Percentiles rank a stretch among this genome's conserved stretches.
Conservation (phyloP, 2,888 invertebrate species). For the Apoda limacodes region DNA sequence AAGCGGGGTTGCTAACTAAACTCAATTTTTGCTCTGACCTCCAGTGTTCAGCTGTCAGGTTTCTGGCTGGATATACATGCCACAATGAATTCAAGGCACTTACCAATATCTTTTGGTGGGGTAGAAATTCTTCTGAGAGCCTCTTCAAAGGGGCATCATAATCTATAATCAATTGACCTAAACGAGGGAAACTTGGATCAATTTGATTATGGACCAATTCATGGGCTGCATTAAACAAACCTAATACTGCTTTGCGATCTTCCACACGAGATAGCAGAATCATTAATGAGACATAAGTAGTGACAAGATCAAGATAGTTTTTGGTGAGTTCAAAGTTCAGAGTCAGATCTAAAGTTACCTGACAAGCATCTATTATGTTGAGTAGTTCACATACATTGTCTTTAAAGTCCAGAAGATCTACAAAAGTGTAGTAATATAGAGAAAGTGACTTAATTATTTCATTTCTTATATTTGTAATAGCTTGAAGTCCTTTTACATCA, state of each 20-base stretch:
- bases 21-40: conserved; percentile 92
- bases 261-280: conserved; percentile 97
- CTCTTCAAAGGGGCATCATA: conserved; percentile 97
- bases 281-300: conserved; percentile 96
- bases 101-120: conserved; percentile 88
- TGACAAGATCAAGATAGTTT: conserved; percentile 94
- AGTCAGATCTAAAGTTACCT: conserved; percentile 94
- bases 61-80: conserved; percentile 89
- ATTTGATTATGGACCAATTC: conserved; percentile 94
- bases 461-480: conserved; percentile 86
- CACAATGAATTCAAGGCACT: conserved; percentile 90
- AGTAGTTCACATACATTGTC: conserved; percentile 92
- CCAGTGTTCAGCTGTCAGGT: conserved; percentile 95
- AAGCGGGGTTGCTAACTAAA: conserved; percentile 93
- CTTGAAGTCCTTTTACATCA: conserved; percentile 91
- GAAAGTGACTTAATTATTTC: conserved; percentile 98
- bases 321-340: conserved; percentile 97
- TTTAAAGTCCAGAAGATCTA: conserved; percentile 97
- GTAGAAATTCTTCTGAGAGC: conserved; percentile 95
- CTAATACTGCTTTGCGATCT: conserved; percentile 96
- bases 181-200: conserved; percentile 92
- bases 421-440: conserved; percentile 98
- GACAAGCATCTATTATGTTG: conserved; percentile 97
- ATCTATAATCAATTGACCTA: conserved; percentile 98
- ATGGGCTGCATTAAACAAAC: conserved; percentile 97